Conservation (phyloP, 2,113 vertebrate species). For the Elanoides forficatus region DNA sequence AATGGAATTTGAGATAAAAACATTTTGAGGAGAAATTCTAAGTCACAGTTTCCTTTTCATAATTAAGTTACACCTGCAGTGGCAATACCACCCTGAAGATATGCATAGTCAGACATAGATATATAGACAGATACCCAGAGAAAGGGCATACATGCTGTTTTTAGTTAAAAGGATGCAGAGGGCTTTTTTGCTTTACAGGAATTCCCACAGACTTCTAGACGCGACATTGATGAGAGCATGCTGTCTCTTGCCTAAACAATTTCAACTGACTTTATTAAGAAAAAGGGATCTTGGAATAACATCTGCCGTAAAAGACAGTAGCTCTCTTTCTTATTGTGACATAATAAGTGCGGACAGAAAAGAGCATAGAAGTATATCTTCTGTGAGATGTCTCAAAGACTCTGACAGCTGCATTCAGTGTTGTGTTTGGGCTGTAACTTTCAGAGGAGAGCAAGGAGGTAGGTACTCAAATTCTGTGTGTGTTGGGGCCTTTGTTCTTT, state of each 20-base stretch:
- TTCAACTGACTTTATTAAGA: slow-evolving; percentile 4
- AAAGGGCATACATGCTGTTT: neutral
- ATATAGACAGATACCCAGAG: neutral
- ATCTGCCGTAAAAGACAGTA: neutral
- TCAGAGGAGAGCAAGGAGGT: neutral
- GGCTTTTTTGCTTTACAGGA: neutral
- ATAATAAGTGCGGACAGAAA: neutral
- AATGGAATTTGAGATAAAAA: neutral
- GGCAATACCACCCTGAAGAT: neutral
- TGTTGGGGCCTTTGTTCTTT: neutral
- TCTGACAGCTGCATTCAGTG: neutral
- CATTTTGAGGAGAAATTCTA: neutral
- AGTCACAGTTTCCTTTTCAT: neutral
- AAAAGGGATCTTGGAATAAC: neutral
- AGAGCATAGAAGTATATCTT: neutral
- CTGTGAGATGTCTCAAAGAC: neutral
- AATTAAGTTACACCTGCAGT: neutral
- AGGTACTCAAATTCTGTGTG: neutral
- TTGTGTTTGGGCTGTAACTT: neutral
- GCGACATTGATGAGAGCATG: neutral
- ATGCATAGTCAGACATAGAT: neutral
- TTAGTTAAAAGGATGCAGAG: neutral
- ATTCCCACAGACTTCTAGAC: slow-evolving; percentile 10
- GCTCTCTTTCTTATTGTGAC: neutral
- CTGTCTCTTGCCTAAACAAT: neutral